Conservation (phyloP, 2,113 vertebrate species). For the Mastomys natalensis region DNA sequence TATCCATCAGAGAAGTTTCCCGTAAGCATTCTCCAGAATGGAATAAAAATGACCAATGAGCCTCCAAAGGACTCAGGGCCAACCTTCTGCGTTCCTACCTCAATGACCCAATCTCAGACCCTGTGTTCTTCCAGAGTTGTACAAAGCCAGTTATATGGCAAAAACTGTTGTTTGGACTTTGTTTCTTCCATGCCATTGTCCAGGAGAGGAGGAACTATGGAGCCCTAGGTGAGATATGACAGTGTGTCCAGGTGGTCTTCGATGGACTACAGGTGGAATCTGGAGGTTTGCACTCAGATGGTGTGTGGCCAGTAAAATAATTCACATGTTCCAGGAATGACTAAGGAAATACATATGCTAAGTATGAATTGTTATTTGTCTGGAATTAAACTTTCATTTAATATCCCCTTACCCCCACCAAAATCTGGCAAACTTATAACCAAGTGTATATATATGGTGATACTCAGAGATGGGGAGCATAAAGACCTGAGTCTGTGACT, state of each 20-base stretch:
- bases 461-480: no score
- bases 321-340: not conserved
- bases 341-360: not conserved
- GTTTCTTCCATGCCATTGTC: conserved; percentile 96
- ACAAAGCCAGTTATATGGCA: conserved; percentile 91
- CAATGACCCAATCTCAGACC: conserved; percentile 93
- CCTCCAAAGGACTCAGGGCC: conserved; percentile 94
- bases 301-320: not conserved
- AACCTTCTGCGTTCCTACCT: conserved; percentile 94
- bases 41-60: conserved; percentile 97
- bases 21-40: conserved; percentile 95
- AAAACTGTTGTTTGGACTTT: conserved; percentile 94
- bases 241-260: not conserved
- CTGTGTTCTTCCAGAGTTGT: conserved; percentile 91
- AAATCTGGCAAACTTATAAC: conserved; percentile 3
- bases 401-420: not conserved
- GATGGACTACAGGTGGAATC: not conserved
- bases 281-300: not conserved
- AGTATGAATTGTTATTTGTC: not conserved
- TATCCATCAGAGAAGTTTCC: conserved; percentile 96
- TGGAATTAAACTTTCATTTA: conserved; percentile 22
- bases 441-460: not conserved
- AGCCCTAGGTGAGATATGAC: conserved; percentile 89
- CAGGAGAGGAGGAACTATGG: conserved; percentile 96
- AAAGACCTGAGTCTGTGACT: not conserved